Base-by-base conservation (phyloP, 2,797 vertebrate genomes). In the Myioborus miniatus region DNA sequence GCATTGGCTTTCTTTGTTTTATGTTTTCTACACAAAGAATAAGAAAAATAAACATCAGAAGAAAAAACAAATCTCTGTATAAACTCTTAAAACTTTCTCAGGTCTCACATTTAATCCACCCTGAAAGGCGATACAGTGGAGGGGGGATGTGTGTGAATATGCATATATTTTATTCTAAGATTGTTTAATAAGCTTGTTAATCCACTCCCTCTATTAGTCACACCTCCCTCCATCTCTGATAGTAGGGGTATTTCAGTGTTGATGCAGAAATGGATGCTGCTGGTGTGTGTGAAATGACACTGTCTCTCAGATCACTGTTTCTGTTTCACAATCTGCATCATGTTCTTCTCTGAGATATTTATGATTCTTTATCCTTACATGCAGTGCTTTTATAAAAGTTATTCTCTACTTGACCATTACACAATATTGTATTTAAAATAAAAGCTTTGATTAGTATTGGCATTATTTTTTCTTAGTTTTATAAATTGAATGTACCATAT, bases 121-220 rank as follows among this genome's bases (percentile, higher is more conserved):
- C 7, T 50, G 29, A 56, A 74, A 44, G 1, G 4, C 63, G 26
- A 44, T 29, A 32, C 1, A 30, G 11, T 10, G 34, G 11, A 23
- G 5, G 1, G 5, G n/a, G 15, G 15, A 10, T 2, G 12, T 5
- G 13, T 52, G 6, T 41, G 8, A 41, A n/a, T 64, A 37, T 39
- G 4, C 18, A 24, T 29, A 20, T 58, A 32, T 83, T 62, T 79
- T 65, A 67, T 22, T 44, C 3, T 47, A 55, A 58, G 30, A 62
- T 36, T 55, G 7, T 62, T 82, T 60, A 72, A 44, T 18, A 37
- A 39, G 2, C 0, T 3, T 79, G 43, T 79, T 53, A 59, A 23
- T 72, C 11, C 8, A 29, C 12, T 50, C 5, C 6, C 29, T 72
- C 11, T n/a, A 17, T 23, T 67, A 29, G 26, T 59, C 71, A 29